Evolutionary conservation across 1,140 invertebrate species (phyloP), one percentile per base, ranked within the genome.

Genomic region (Leptopilina clavipes): DNA sequence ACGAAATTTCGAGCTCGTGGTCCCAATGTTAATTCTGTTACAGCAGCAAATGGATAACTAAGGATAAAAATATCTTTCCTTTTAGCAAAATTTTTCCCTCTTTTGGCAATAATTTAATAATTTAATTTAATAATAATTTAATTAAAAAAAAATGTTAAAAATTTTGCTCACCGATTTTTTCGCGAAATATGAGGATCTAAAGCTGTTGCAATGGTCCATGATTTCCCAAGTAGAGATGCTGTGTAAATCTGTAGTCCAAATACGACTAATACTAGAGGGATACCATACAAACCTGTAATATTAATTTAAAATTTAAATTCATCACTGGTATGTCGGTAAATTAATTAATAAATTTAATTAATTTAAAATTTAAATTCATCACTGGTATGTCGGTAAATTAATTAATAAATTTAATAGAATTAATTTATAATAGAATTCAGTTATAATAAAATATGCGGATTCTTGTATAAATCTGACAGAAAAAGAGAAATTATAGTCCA

Each of bases 41-140:
- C 89, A n/a, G 95, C 95, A 1, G 94, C 93, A 84, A 96, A 94
- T 0, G 95, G 95, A 86, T 93, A 95, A 74, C 95, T 94, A 80
- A n/a, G n/a, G n/a, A n/a, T n/a, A n/a, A 8, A 79, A 77, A 0
- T 70, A 76, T 31, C 48, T 72, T 54, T 70, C 7, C 65, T 72
- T 19, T 72, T 43, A 40, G 48, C 10, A 31, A 17, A 75, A n/a
- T n/a, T n/a, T 77, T 77, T n/a, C 9, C 25, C 5, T 31, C 5
- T 31, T 31, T 31, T 31, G 5, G 17, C n/a, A 17, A 40, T 31
- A 9, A 45, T 52, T 31, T n/a, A n/a, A 31, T 31, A 31, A 31
- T 2, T 2, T 31, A 31, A 31, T 31, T 31, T 2, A 31, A 31
- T 2, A 31, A 31, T 31, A 5, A 31, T 1, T n/a, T n/a, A 31